Evolutionary conservation across 2,888 invertebrate species (phyloP).

Genomic region (Corythucha ciliata): DNA sequence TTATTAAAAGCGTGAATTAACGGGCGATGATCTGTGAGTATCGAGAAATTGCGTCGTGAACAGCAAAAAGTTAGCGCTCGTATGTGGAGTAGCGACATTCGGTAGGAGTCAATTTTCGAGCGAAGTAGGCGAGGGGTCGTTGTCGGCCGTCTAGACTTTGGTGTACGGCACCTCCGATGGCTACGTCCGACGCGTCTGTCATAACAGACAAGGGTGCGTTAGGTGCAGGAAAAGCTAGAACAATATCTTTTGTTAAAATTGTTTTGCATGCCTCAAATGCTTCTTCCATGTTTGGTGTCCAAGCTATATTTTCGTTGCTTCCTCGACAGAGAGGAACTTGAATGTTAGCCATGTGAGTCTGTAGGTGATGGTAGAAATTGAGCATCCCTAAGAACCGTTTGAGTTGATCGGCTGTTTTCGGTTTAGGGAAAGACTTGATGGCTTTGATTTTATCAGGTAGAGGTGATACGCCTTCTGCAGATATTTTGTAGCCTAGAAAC

Average conservation of each 20-base stretch:
- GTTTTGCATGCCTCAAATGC: slow-evolving; percentile 31
- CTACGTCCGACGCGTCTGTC: slow-evolving; percentile 38
- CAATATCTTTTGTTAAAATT: slow-evolving; percentile 17
- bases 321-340: slow-evolving; percentile 21
- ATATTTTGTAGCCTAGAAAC: slow-evolving; percentile 17
- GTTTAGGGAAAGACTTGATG: slow-evolving; percentile 8
- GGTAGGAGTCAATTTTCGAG: slow-evolving; percentile 30
- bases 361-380: slow-evolving; percentile 8
- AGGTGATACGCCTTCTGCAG: slow-evolving; percentile 4
- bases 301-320: slow-evolving; percentile 28
- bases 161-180: slow-evolving; percentile 40
- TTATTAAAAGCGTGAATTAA: slow-evolving; percentile 15
- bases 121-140: slow-evolving; percentile 32
- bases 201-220: background rate
- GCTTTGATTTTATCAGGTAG: slow-evolving; percentile 3
- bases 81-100: slow-evolving; percentile 41
- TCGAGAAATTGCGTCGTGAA: slow-evolving; percentile 4
- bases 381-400: slow-evolving; percentile 11
- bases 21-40: slow-evolving; percentile 10
- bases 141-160: slow-evolving; percentile 32
- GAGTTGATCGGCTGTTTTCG: background rate
- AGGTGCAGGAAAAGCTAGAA: slow-evolving; percentile 27
- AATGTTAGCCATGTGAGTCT: slow-evolving; percentile 7
- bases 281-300: slow-evolving; percentile 22
- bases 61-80: slow-evolving; percentile 38